Percentiles rank a stretch among this genome's conserved stretches.
phyloP scores from a whole-genome alignment of 1,140 invertebrate species.

The Atta colombica region DNA sequence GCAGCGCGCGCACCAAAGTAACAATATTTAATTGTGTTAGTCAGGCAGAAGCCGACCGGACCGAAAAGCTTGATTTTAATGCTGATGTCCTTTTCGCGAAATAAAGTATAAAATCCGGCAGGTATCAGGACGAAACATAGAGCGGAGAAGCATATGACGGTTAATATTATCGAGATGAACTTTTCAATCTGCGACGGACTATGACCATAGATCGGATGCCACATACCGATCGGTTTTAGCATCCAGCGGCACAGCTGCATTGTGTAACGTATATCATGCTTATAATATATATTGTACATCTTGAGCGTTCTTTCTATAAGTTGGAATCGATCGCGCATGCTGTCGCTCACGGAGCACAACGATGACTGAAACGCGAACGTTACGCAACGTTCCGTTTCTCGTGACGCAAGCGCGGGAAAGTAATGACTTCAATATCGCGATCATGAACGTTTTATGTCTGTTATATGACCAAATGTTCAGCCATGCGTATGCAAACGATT shows the following conservation, averaged over 20 bases:
- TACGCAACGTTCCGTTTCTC: not conserved
- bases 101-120: conserved; percentile 26
- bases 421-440: not conserved
- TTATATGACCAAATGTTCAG: not conserved
- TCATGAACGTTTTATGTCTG: not conserved
- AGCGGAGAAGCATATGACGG: conserved; percentile 6
- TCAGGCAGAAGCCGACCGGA: conserved; percentile 21
- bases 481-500: not conserved
- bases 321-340: conserved; percentile 39
- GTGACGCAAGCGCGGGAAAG: conserved; percentile 62
- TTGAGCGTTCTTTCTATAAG: not conserved
- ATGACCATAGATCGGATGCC: conserved; percentile 45
- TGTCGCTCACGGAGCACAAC: not conserved
- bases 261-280: conserved; percentile 25
- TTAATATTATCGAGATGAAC: not conserved
- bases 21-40: conserved; percentile 58
- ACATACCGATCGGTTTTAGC: conserved; percentile 74
- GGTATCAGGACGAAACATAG: conserved; percentile 67
- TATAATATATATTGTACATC: conserved; percentile 11
- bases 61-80: conserved; percentile 53
- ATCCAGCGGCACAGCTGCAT: conserved; percentile 70
- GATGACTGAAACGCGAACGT: conserved; percentile 43
- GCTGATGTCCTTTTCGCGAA: conserved; percentile 18
- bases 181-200: not conserved
- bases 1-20: conserved; percentile 23